Evolutionary conservation across 92 coral and sea anemone species (phyloP), one percentile per base, ranked within the genome.

Genomic region (Porites rus): DNA sequence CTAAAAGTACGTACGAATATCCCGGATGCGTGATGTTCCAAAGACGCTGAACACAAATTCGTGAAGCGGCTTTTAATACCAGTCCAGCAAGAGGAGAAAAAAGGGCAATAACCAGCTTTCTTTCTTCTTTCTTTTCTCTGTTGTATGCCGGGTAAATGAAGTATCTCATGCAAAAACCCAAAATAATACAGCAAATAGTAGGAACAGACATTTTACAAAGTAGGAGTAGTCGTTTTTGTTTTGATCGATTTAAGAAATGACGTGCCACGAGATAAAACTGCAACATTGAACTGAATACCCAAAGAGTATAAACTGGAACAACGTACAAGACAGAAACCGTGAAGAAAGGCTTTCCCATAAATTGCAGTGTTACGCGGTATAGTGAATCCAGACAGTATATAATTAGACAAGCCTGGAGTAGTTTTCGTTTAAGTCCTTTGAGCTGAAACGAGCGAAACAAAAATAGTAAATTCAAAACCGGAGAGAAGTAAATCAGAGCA

Each of bases 371-470:
- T 71, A 10, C 56, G 51, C 56, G 56, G 50, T 38, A 71, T 43
- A 71, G 56, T 6, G 56, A 50, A 71, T 43, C 24, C 14, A 71
- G 18, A 71, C 16, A 14, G 51, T 6, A 71, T 22, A 43, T 38
- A 46, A 71, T 19, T 7, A 71, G 43, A 71, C 52, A 71, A 38
- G 43, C 20, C 54, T 16, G 10, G 9, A 71, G 16, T 19, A 71
- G 75, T 38, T 28, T 71, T 17, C 1, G 46, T 71, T 43, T 71
- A 3, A 38, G 19, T 21, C 54, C 75, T 71, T 43, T 71, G 0
- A 71, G 24, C 51, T 71, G 75, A 71, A 31, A 46, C 50, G 75
- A 20, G 20, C 75, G 75, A 71, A 71, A 71, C 10, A 71, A 19
- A 46, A 12, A 71, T 17, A 71, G 43, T 12, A 71, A 13, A 51